Evolutionary conservation across 1,140 invertebrate genomes (phyloP).

Genomic region (Drosophila aff.): DNA sequence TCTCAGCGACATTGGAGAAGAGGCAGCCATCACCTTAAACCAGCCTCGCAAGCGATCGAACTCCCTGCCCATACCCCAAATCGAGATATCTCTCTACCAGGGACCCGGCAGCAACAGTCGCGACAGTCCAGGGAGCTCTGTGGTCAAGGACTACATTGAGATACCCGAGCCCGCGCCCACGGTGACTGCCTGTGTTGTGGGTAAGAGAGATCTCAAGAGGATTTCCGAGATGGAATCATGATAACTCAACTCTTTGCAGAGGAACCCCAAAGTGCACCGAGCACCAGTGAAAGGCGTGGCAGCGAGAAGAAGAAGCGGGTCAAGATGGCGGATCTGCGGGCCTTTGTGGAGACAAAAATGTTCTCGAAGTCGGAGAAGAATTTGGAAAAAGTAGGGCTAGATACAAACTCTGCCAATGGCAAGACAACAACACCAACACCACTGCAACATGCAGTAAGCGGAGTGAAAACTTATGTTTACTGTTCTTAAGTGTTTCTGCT

Average conservation of each 20-base stretch:
- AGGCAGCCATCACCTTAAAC: conserved; percentile 89
- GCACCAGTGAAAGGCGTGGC: conserved; percentile 88
- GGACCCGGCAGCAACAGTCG: conserved; percentile 89
- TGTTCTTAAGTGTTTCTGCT: conserved; percentile 52
- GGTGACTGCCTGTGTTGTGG: conserved; percentile 58
- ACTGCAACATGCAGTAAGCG: conserved; percentile 85
- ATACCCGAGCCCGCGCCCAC: conserved; percentile 87
- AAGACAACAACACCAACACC: conserved; percentile 76
- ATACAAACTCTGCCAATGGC: conserved; percentile 87
- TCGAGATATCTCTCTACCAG: conserved; percentile 94
- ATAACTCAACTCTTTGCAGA: conserved; percentile 68
- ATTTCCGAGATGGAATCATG: too few species aligned
- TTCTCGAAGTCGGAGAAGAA: conserved; percentile 96
- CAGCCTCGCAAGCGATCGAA: conserved; percentile 94
- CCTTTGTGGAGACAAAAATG: conserved; percentile 96
- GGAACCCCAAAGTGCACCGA: conserved; percentile 85
- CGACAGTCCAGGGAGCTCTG: conserved; percentile 85
- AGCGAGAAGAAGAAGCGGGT: conserved; percentile 94
- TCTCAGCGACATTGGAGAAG: conserved; percentile 92
- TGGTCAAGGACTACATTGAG: conserved; percentile 91
- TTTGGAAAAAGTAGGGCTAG: conserved; percentile 94
- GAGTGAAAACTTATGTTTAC: conserved; percentile 61
- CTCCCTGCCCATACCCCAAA: conserved; percentile 97
- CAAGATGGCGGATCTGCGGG: conserved; percentile 95
- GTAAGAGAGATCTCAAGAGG: conserved; percentile 32